Conservation (phyloP, 1,140 invertebrate species). For the Drosophila navojoa region DNA sequence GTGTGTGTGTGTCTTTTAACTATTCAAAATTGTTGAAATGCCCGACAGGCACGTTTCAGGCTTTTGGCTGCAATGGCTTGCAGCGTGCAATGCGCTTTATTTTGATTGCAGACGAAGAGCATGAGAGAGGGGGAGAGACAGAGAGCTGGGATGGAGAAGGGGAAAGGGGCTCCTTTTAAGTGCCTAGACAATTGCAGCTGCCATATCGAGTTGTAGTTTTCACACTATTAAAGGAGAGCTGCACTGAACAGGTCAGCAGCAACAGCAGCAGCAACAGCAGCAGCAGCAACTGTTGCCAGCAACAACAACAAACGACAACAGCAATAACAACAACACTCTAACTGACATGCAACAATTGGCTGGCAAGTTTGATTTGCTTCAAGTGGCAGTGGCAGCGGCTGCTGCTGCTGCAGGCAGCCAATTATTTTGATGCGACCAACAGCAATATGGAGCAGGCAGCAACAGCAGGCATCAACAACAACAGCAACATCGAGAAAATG, state of each 20-base stretch:
- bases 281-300: conserved; percentile 25
- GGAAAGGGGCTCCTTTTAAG: conserved; percentile 7
- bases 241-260: conserved; percentile 20
- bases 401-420: conserved; percentile 63
- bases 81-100: conserved; percentile 28
- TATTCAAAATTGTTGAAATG: conserved; percentile 78
- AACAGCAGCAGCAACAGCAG: background rate
- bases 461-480: conserved; percentile 41
- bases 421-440: conserved; percentile 68
- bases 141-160: background rate
- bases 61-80: conserved; percentile 38
- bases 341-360: conserved; percentile 56
- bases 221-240: conserved; percentile 49
- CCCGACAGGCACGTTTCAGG: conserved; percentile 73
- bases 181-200: conserved; percentile 38
- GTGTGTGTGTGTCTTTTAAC: conserved; percentile 36
- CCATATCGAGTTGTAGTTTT: conserved; percentile 61
- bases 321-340: conserved; percentile 24
- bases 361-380: conserved; percentile 49
- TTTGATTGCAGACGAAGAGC: background rate
- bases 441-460: conserved; percentile 69
- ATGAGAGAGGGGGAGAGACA: background rate
- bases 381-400: conserved; percentile 32
- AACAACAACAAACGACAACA: conserved; percentile 1
- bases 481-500: conserved; percentile 45